A percentile compares a stretch with the other conserved stretches of the same genome.
Evolutionary conservation across 2,113 vertebrate genomes (phyloP).

Genomic region (Xiphophorus couchianus): DNA sequence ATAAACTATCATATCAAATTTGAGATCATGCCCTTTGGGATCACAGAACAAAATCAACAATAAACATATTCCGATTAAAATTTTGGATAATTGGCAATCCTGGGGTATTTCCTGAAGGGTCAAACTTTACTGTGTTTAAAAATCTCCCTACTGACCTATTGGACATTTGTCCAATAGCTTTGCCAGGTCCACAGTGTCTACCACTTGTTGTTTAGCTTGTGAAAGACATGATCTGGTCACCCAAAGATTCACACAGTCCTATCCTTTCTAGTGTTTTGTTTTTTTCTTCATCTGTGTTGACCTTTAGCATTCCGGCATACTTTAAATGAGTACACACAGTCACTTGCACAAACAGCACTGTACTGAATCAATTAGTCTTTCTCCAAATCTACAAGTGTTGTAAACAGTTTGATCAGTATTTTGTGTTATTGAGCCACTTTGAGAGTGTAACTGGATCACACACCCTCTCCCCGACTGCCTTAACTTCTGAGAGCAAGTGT

Average conservation of each 20-base stretch:
- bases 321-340: conserved; percentile 1
- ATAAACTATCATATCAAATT: neutral
- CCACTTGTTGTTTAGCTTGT: conserved; percentile 44
- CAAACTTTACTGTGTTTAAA: conserved; percentile 9
- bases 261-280: conserved; percentile 11
- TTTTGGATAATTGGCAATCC: neutral
- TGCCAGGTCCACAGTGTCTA: conserved; percentile 11
- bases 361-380: neutral
- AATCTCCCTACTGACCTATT: conserved; percentile 6
- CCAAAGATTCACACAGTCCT: conserved; percentile 20
- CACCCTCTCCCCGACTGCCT: conserved; percentile 61
- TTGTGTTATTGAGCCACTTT: conserved; percentile 24
- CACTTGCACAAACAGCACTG: conserved; percentile 7
- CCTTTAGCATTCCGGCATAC: neutral
- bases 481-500: conserved; percentile 50
- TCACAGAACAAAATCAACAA: neutral
- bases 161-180: conserved; percentile 35
- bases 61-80: neutral
- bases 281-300: neutral
- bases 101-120: conserved; percentile 18
- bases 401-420: conserved; percentile 13
- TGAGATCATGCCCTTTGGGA: neutral
- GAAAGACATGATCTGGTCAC: conserved; percentile 50
- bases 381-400: conserved; percentile 27
- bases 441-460: conserved; percentile 42